Evolutionary conservation across 2,113 vertebrate species (phyloP), one percentile per base, ranked within the genome.

Genomic region (Sakesphorus luctuosus): DNA sequence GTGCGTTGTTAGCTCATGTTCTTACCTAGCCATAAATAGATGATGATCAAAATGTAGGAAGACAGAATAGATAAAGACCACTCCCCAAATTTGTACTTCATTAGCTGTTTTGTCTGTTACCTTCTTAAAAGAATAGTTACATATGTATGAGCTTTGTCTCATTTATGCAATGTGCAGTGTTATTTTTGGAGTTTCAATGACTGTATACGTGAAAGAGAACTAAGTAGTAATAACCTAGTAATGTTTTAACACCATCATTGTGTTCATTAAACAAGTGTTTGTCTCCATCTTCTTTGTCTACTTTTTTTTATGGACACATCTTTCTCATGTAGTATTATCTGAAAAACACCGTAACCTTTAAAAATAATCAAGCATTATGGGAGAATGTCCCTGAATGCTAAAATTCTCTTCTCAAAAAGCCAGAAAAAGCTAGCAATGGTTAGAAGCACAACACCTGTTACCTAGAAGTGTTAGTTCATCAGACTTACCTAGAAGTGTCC

Each of bases 211-310:
- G 25, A 96, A 95, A 95, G 79, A 87, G 46, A 94, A 96, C 89
- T 84, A 89, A 89, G 55, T 59, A 93, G 67, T 55, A 86, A 50
- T 89, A 92, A 89, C 66, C 29, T 75, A 84, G 72, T 89, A 76
- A 91, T 94, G 92, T 96, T 97, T 93, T 96, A 95, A 95, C 90
- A 77, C 74, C 88, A 92, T 35, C 91, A 74, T 83, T 96, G 69
- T 97, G 67, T 93, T 96, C 71, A 90, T 94, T 96, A 96, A 97
- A 97, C 84, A 95, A 90, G 47, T 94, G 89, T 97, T 94, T 95
- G 81, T 97, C 93, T 95, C 75, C 94, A 91, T 95, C 73, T 96
- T 94, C 82, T 89, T 95, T 95, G 93, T 95, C 91, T 97, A 92
- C 76, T 91, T 96, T 92, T 93, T 96, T 96, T 96, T 90, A 86